Conservation (phyloP, 2,888 invertebrate genomes). For the Stenurella melanura region DNA sequence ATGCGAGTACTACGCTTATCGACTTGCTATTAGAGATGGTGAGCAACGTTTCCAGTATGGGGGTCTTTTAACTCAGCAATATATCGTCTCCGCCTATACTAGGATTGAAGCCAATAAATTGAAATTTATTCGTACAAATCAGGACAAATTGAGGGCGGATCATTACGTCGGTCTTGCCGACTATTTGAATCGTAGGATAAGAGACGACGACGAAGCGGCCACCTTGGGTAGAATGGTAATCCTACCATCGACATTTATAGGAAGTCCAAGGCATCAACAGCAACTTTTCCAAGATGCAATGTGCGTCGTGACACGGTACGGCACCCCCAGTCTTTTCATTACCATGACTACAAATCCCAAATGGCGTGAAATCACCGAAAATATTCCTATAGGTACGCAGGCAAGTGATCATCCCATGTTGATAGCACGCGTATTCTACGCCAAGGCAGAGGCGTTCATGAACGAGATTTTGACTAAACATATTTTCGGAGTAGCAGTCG, state of each 20-base stretch:
- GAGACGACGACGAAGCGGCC: conserved; percentile 13
- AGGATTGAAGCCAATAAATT: conserved; percentile 19
- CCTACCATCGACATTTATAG: conserved; percentile 26
- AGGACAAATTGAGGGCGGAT: conserved; percentile 11
- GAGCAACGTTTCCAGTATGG: conserved; percentile 38
- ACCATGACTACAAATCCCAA: conserved; percentile 51
- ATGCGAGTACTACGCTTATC: conserved; percentile 39
- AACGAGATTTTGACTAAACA: not conserved
- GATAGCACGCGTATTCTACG: conserved; percentile 1
- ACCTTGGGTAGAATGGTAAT: conserved; percentile 29
- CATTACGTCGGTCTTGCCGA: conserved; percentile 11
- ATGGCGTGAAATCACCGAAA: conserved; percentile 1
- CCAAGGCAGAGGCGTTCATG: conserved; percentile 10
- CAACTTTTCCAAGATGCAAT: conserved; percentile 32
- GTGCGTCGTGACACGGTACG: conserved; percentile 29
- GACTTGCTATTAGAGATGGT: conserved; percentile 20
- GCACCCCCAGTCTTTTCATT: conserved; percentile 45
- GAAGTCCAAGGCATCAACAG: not conserved
- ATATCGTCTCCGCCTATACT: conserved; percentile 39
- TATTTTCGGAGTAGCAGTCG: not conserved
- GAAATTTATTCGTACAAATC: conserved; percentile 16
- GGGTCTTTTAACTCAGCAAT: conserved; percentile 45
- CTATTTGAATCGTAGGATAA: not conserved
- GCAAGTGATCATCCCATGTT: conserved; percentile 34
- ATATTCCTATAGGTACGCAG: not conserved